Base-by-base conservation (phyloP, 2,113 vertebrate species). In the Lutjanus erythropterus region DNA sequence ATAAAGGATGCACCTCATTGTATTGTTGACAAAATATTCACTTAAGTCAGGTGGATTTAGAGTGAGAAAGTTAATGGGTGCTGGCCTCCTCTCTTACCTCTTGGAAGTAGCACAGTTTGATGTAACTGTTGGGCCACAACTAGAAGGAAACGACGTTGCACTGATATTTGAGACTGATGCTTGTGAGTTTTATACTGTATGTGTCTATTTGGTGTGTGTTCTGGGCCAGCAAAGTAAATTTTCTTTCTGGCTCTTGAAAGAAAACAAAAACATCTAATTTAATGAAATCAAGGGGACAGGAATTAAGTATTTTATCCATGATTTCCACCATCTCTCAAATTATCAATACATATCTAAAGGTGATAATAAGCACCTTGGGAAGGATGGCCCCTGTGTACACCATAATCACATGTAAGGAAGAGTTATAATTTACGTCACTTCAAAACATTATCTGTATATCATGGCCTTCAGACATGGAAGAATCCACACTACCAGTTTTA, bases 21-120 rank as follows among this genome's bases (percentile, higher is more conserved):
- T 19, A 55, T 41, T 76, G 71, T 64, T 82, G 47, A 73, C 56
- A 68, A 77, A 84, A 52, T 84, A 60, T 71, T 85, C n/a, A 68
- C 31, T 71, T 44, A 59, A 46, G 79, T 73, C 35, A 68, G 47
- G 15, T 81, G 71, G 61, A 84, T 72, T 85, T 73, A 59, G 19
- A 55, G 46, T 67, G 64, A 56, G 58, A 64, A 76, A 65, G 74
- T 65, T 71, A 65, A 85, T 71, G 27, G 35, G 18, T 74, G 56
- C 53, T 71, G 73, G 75, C 74, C 76, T 52, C 42, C 44, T 69
- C 53, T 71, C 71, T 47, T 72, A 65, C 53, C 37, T 64, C n/a
- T 59, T 68, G 41, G 49, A 81, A 61, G 29, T 25, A 62, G 42
- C 62, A 75, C 58, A 72, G 69, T 53, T 66, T 77, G 37, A 64